Evolutionary conservation across 2,888 invertebrate species (phyloP).

Genomic region (Orthosia incerta): DNA sequence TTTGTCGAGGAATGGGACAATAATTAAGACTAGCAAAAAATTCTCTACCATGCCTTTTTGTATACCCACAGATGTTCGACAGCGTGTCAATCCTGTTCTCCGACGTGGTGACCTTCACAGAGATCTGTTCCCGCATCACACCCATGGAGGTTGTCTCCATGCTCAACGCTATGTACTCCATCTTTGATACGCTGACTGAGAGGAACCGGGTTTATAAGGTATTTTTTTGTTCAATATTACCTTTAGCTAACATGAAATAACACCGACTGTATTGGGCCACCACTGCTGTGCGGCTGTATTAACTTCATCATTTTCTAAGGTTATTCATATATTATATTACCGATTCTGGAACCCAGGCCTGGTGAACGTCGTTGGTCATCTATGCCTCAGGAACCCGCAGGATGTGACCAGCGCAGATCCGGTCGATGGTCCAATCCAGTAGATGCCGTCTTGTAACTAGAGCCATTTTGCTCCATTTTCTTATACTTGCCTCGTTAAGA

Average conservation of each 20-base stretch:
- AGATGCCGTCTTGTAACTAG: too few species aligned
- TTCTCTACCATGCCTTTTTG: neutral
- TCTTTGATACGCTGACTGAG: slow-evolving; percentile 98
- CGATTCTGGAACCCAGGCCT: too few species aligned
- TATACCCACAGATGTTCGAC: slow-evolving; percentile 95
- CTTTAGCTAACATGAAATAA: neutral
- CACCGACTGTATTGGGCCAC: neutral
- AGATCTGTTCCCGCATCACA: slow-evolving; percentile 98
- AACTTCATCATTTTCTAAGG: too few species aligned
- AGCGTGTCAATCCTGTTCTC: slow-evolving; percentile 99
- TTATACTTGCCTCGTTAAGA: neutral
- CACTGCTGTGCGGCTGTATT: too few species aligned
- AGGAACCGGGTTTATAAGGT: slow-evolving; percentile 98
- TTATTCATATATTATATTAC: too few species aligned
- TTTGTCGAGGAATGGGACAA: too few species aligned
- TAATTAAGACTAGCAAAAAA: too few species aligned
- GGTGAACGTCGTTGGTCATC: too few species aligned
- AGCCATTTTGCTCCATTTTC: too few species aligned
- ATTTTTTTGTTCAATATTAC: slow-evolving; percentile 36
- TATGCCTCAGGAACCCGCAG: too few species aligned
- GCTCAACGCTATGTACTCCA: slow-evolving; percentile 99
- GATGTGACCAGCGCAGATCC: too few species aligned
- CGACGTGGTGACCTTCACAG: slow-evolving; percentile 99
- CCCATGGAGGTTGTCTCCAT: slow-evolving; percentile 99
- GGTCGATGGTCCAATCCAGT: too few species aligned